Evolutionary conservation across 2,888 invertebrate genomes (phyloP).

Genomic region (Aporophyla nigra): DNA sequence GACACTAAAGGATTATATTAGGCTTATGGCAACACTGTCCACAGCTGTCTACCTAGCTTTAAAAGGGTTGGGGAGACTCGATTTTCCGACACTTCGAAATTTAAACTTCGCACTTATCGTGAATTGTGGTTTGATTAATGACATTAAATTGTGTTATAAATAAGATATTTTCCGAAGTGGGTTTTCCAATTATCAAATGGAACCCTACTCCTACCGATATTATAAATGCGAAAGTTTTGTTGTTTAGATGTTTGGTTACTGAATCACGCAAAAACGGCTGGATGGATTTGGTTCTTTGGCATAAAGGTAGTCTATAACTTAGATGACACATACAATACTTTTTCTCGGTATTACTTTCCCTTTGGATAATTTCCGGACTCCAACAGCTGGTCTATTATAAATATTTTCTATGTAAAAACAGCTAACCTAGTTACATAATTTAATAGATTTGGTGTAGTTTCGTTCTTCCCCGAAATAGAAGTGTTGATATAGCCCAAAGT

Average conservation of each 20-base stretch:
- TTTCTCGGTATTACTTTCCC: too few relatives aligned
- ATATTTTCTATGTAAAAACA: neutral
- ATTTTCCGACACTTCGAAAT: constrained; percentile 23
- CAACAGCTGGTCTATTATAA: too few relatives aligned
- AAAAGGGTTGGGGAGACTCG: constrained; percentile 46
- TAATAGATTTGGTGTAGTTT: neutral
- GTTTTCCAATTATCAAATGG: neutral
- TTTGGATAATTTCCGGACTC: too few relatives aligned
- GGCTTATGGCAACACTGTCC: constrained; percentile 21
- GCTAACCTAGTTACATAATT: neutral
- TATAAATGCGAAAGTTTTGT: too few relatives aligned
- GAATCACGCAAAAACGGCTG: too few relatives aligned
- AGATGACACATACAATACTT: too few relatives aligned
- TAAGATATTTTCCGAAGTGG: neutral
- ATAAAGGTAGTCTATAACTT: too few relatives aligned
- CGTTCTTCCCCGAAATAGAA: constrained; percentile 3
- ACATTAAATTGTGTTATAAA: neutral
- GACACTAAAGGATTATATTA: constrained; percentile 50
- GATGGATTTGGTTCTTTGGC: too few relatives aligned
- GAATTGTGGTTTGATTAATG: constrained; percentile 31
- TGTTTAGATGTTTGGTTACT: too few relatives aligned
- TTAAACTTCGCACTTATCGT: constrained; percentile 23
- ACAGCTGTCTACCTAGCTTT: constrained; percentile 49
- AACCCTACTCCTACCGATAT: neutral
- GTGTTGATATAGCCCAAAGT: constrained; percentile 7